Evolutionary conservation across 2,888 invertebrate genomes (phyloP).

Genomic region (Nesidiocoris tenuis): DNA sequence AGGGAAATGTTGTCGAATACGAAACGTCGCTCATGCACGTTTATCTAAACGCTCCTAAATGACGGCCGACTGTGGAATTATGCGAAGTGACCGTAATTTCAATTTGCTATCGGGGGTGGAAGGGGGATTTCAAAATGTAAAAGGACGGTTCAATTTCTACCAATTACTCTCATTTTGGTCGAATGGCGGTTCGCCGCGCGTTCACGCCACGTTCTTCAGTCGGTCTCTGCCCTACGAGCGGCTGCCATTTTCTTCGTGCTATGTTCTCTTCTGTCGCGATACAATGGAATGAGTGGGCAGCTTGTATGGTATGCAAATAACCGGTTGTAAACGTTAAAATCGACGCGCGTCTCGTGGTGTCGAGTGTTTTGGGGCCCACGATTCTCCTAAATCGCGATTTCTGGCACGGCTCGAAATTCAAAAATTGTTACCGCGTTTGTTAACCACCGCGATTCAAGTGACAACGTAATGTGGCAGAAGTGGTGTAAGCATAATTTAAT

Average conservation of each 20-base stretch:
- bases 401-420: too few relatives aligned
- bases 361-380: not conserved
- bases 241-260: not conserved
- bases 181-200: not conserved
- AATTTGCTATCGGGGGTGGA: constrained; percentile 11
- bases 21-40: not conserved
- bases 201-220: not conserved
- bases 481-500: too few relatives aligned
- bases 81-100: constrained; percentile 5
- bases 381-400: too few relatives aligned
- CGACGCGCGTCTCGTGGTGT: constrained; percentile 22
- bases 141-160: constrained; percentile 24
- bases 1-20: not conserved
- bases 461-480: too few relatives aligned
- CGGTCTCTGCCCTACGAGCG: not conserved
- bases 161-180: constrained; percentile 33
- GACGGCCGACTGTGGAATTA: not conserved
- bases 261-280: constrained; percentile 4
- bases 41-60: not conserved
- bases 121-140: not conserved
- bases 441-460: too few relatives aligned
- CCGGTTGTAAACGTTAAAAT: constrained; percentile 22
- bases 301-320: constrained; percentile 35
- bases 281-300: not conserved
- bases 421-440: too few relatives aligned